Conservation (phyloP, 1,140 invertebrate genomes). For the Drosophila albomicans region DNA sequence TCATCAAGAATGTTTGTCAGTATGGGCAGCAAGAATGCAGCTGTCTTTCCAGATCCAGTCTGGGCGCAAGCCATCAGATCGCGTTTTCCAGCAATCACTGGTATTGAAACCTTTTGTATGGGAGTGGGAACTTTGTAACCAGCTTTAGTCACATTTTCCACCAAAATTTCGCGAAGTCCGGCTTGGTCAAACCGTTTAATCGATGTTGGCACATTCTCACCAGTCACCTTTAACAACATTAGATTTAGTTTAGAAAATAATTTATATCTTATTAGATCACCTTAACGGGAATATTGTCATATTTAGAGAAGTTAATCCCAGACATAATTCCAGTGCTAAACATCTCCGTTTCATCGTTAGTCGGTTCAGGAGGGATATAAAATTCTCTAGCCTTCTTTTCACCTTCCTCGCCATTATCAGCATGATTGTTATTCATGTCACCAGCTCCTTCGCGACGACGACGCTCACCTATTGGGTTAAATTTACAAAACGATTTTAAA, state of each 20-base stretch:
- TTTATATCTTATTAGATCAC: conserved; percentile 84
- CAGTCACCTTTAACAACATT: conserved; percentile 61
- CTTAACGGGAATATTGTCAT: conserved; percentile 92
- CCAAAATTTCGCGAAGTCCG: conserved; percentile 88
- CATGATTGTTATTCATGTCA: conserved; percentile 72
- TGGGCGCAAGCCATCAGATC: conserved; percentile 99
- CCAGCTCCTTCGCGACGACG: conserved; percentile 54
- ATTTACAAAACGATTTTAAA: background rate
- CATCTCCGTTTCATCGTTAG: conserved; percentile 89
- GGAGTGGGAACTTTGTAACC: conserved; percentile 96
- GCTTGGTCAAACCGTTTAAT: conserved; percentile 90
- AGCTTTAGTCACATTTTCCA: conserved; percentile 92
- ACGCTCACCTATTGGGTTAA: conserved; percentile 11
- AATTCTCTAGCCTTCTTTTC: conserved; percentile 87
- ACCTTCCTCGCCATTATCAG: conserved; percentile 34
- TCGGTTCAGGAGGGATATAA: conserved; percentile 93
- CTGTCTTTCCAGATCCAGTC: conserved; percentile 98
- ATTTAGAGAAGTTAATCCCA: conserved; percentile 96
- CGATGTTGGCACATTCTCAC: conserved; percentile 85
- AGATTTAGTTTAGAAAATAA: background rate
- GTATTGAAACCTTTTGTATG: conserved; percentile 96
- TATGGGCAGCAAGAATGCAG: conserved; percentile 97
- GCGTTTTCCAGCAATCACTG: conserved; percentile 90
- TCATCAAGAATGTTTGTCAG: conserved; percentile 89
- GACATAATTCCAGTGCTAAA: conserved; percentile 89